Conservation (phyloP, 2,797 vertebrate species). For the Oophaga sylvatica region DNA sequence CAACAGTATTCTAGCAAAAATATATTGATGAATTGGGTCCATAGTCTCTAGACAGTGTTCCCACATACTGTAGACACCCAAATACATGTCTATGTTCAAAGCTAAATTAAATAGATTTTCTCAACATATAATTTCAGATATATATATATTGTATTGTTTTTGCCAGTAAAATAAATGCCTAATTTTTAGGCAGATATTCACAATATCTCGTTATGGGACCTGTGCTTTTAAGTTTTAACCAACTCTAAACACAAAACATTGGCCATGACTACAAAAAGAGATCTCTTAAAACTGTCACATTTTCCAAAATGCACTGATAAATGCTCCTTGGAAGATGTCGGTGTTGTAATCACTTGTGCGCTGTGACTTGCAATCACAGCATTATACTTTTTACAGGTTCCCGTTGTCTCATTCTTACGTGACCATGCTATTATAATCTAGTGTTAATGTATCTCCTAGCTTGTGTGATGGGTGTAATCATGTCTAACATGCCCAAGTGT, state of each 20-base stretch:
- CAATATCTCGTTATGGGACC: background rate
- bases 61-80: too few species aligned
- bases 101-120: too few species aligned
- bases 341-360: background rate
- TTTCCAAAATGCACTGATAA: background rate
- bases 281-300: background rate
- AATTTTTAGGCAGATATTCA: too few species aligned
- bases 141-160: too few species aligned
- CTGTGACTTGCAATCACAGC: background rate
- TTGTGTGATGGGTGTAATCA: slow-evolving; percentile 1
- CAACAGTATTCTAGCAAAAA: too few species aligned
- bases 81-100: too few species aligned
- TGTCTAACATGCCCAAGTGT: background rate
- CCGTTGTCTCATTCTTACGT: slow-evolving; percentile 6
- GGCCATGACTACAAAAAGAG: background rate
- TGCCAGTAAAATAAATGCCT: too few species aligned
- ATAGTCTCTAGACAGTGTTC: too few species aligned
- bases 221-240: background rate
- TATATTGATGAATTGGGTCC: too few species aligned
- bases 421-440: slow-evolving; percentile 26
- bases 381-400: background rate
- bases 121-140: too few species aligned
- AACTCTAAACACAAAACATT: background rate
- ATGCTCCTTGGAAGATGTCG: too few species aligned
- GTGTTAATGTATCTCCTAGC: background rate